Conservation (phyloP, 92 coral and sea anemone species). For the Siderastrea radians region DNA sequence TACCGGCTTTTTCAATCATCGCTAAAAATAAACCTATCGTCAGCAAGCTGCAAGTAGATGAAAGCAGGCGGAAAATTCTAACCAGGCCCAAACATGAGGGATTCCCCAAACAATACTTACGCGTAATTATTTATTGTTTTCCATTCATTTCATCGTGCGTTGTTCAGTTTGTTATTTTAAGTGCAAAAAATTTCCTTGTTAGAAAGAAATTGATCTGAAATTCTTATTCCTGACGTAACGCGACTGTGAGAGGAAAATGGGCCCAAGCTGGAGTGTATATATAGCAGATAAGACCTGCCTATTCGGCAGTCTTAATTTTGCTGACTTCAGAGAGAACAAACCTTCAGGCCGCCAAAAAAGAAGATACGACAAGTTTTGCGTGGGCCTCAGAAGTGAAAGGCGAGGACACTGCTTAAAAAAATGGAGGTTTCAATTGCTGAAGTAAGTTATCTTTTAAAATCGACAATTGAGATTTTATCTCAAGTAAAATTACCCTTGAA, state of each 20-base stretch:
- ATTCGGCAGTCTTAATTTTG: no score
- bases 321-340: not conserved
- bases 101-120: conserved; percentile 37
- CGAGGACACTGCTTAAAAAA: not conserved
- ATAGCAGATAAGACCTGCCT: not conserved
- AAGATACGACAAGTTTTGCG: not conserved
- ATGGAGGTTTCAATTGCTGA: not conserved
- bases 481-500: no score
- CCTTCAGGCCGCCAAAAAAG: not conserved
- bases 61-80: not conserved
- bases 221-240: conserved; percentile 23
- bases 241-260: conserved; percentile 9
- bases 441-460: conserved; percentile 8
- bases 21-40: conserved; percentile 22
- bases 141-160: not conserved
- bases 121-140: not conserved
- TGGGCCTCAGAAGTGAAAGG: not conserved
- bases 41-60: not conserved
- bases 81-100: conserved; percentile 14
- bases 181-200: conserved; percentile 29
- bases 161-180: conserved; percentile 25
- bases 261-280: not conserved
- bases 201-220: not conserved
- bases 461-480: not conserved
- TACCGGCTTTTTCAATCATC: not conserved